phyloP scores from a whole-genome alignment of 2,113 vertebrate species.

The Romanogobio albipinnatus region DNA sequence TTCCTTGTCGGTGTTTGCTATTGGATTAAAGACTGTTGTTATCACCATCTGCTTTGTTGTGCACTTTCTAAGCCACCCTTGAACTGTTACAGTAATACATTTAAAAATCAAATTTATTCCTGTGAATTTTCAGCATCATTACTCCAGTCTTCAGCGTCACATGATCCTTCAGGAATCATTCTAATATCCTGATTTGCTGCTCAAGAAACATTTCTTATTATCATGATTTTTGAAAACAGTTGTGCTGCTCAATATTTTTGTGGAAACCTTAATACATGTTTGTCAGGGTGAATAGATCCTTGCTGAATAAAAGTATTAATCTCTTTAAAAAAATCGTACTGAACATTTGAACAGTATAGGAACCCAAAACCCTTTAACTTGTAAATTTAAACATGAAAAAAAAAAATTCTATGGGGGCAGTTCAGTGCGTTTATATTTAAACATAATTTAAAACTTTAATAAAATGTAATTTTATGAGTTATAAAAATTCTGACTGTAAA shows the following conservation, averaged over 20 bases:
- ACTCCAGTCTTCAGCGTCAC: neutral
- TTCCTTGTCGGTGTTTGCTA: too few relatives aligned
- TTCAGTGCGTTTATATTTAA: neutral
- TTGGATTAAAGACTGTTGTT: too few relatives aligned
- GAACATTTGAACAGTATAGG: too few relatives aligned
- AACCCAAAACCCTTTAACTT: slow-evolving; percentile 11
- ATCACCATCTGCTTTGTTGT: too few relatives aligned
- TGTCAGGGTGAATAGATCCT: neutral
- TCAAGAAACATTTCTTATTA: neutral
- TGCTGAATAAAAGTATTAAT: neutral
- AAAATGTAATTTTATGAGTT: slow-evolving; percentile 19
- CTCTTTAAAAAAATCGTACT: too few relatives aligned
- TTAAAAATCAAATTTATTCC: neutral
- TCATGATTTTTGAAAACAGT: neutral
- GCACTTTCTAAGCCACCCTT: too few relatives aligned
- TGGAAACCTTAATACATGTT: neutral
- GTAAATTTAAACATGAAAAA: neutral
- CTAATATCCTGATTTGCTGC: neutral
- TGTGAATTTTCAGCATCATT: neutral
- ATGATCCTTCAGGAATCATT: neutral
- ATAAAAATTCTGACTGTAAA: neutral
- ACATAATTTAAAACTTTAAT: slow-evolving; percentile 25
- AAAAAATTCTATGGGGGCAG: neutral
- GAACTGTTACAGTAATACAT: neutral
- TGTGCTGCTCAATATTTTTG: neutral